phyloP scores from a whole-genome alignment of 1,140 invertebrate genomes.

The Drosophila guanche region DNA sequence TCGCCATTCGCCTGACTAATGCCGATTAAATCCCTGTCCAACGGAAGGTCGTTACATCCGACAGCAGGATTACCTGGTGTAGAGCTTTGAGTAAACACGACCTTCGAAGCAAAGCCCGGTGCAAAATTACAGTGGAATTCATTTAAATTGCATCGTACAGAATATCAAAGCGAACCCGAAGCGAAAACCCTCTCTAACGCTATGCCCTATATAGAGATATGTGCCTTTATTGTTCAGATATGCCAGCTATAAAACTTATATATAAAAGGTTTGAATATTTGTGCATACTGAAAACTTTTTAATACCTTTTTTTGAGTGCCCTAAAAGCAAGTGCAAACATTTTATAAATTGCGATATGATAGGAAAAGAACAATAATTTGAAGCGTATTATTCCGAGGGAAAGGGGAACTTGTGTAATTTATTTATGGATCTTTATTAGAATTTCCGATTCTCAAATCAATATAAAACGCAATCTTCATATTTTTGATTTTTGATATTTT shows the following conservation, averaged over 20 bases:
- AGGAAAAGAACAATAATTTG: too few species aligned
- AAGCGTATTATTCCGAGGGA: too few species aligned
- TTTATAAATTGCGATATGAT: too few species aligned
- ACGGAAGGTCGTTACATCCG: constrained; percentile 8
- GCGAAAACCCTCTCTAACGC: background rate
- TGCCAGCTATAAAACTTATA: background rate
- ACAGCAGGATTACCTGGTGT: constrained; percentile 1
- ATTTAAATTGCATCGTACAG: constrained; percentile 9
- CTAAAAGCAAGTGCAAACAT: too few species aligned
- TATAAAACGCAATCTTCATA: too few species aligned
- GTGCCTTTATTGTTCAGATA: constrained; percentile 2
- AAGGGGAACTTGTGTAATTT: too few species aligned
- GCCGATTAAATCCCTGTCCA: constrained; percentile 12
- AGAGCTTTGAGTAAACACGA: constrained; percentile 11
- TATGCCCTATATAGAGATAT: background rate
- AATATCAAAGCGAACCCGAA: constrained; percentile 10
- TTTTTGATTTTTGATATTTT: too few species aligned
- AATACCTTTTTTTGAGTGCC: too few species aligned
- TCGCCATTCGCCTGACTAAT: constrained; percentile 17
- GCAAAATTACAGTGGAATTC: background rate
- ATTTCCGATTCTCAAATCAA: too few species aligned
- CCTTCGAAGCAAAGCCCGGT: background rate
- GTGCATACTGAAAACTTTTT: too few species aligned
- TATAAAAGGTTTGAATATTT: constrained; percentile 14
- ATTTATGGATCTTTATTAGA: too few species aligned